Evolutionary conservation across 2,797 vertebrate genomes (phyloP), one percentile per base, ranked within the genome.

Genomic region (Monodelphis domestica): DNA sequence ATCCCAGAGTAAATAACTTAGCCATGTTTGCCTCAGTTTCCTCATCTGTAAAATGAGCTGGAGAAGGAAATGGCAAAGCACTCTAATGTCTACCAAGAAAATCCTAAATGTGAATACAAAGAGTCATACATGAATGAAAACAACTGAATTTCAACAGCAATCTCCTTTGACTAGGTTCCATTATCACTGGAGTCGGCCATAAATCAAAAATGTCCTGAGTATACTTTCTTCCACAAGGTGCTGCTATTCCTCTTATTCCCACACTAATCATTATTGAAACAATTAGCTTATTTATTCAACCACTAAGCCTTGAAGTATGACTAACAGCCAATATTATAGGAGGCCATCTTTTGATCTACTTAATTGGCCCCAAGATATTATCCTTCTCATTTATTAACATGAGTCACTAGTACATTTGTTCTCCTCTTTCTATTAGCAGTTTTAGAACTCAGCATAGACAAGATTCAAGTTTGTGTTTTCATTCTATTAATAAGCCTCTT

Each of bases 381-480:
- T 45, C 29, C 56, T 56, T 94, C 30, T 28, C 10, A 78, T 70
- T 9, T 50, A 38, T 87, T 56, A 89, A 57, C 26, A 10, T 33
- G 70, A 30, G 52, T 24, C 29, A 88, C 53, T 29, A 63, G 91
- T 56, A 92, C 28, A 92, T 89, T 87, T 50, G 55, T 59, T 92
- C 70, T 59, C 11, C 15, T 38, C 53, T 11, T 56, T 15, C 59
- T 54, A 29, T n/a, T 50, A 10, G 11, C 45, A 28, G 52, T 55
- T 54, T 5, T 98, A 28, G 96, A 98, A 78, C 2, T 97, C 0
- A 97, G 94, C 0, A 96, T 98, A 0, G 96, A 97, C 0, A 53
- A 96, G 0, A 97, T 98, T 3, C 97, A 98, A 89, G 97, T 97
- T 0, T 98, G 98, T 0, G 97, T 98, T 0, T 98, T 97, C 12